Base-by-base conservation (phyloP, 2,888 invertebrate species). In the Agrotis puta region DNA sequence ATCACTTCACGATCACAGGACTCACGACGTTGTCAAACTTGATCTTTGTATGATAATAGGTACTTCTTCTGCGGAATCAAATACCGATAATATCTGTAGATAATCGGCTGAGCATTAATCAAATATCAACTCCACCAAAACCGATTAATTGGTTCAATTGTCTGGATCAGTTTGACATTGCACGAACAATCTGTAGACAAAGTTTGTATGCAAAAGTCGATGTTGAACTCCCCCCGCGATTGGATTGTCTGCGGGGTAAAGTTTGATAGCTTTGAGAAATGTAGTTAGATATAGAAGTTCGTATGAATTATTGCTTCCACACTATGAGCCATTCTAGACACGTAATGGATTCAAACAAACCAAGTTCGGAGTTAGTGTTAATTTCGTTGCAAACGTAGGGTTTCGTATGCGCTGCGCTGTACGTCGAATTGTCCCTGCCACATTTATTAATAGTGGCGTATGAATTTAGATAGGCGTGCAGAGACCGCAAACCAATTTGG, bases 191-290 rank as follows among this genome's bases (percentile, higher is more conserved):
- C 92, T 90, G 90, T 87, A 88, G 92, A 78, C 91, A 92, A 95
- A 95, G 93, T 95, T 94, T 92, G 90, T 89, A 94, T 92, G 92
- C 93, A 93, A 94, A 94, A 94, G 93, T 94, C 91, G 89, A 87
- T 90, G 89, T 90, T 89, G 87, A 90, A 92, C 92, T 90, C 88
- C 88, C 89, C 87, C 88, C 84, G 78, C 90, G 91, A 93, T 93
- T 92, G 90, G 92, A 93, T 94, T 94, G 94, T 94, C 93, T 93
- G 89, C 87, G 86, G 87, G 82, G 82, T 84, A 85, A 92, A 95
- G 89, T 95, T 94, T 94, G 92, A 94, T 94, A 93, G 92, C 91
- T 92, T 91, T 87, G 90, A 91, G 92, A 91, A 92, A 89, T 91
- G 89, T 91, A 91, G 89, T 91, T 91, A 91, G 91, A 91, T 92